Conservation (phyloP, 2,113 vertebrate species). For the Cavia porcellus region DNA sequence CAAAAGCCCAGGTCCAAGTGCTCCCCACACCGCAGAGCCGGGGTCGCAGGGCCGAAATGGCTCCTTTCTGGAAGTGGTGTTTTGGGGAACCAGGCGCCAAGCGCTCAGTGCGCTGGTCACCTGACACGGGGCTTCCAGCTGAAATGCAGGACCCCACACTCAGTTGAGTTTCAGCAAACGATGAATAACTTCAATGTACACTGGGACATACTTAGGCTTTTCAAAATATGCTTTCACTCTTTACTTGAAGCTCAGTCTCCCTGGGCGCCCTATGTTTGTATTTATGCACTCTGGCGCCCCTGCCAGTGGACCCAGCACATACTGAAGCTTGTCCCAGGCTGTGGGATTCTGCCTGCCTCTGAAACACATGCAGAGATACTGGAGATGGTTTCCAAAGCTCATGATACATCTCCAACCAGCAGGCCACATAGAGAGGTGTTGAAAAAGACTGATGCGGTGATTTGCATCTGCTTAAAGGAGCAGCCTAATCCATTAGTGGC, state of each 20-base stretch:
- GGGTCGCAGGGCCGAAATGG: accelerated
- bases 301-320: neutral
- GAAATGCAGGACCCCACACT: neutral
- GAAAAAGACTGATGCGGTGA: neutral
- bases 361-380: neutral
- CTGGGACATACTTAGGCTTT: neutral
- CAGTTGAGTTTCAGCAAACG: neutral
- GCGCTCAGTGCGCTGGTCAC: neutral
- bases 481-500: neutral
- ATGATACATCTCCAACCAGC: neutral
- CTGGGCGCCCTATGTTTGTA: neutral
- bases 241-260: neutral
- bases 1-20: constrained; percentile 61
- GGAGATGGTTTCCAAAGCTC: neutral
- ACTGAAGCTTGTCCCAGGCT: neutral
- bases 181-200: neutral
- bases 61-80: neutral
- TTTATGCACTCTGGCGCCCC: neutral
- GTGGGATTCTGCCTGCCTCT: neutral
- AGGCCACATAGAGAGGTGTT: neutral
- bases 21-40: neutral
- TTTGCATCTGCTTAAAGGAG: neutral
- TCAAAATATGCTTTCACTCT: neutral
- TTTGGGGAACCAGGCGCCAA: neutral
- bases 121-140: neutral